Evolutionary conservation across 2,113 vertebrate genomes (phyloP), one percentile per base, ranked within the genome.

Genomic region (Crotalus horridus): DNA sequence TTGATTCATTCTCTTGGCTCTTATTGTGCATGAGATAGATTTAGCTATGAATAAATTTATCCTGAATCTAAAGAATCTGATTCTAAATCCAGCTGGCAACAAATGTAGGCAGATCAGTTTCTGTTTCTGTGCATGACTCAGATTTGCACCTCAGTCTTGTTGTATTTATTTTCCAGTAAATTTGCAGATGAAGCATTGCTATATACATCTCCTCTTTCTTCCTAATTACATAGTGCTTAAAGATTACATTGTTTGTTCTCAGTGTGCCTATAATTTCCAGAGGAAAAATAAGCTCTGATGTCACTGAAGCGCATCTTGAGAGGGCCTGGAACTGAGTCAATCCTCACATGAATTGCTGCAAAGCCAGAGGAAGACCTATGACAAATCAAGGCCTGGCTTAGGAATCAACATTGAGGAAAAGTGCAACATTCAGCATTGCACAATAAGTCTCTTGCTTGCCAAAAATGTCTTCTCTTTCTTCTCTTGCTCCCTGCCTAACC

Each of bases 261-360:
- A 91, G 24, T 90, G 90, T 43, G 61, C 2, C 88, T 91, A 90
- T 51, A 93, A 87, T 89, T 92, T 23, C 0, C 6, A 29, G 15
- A 85, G 4, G 5, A 91, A 94, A 95, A 93, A 91, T 1, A 64
- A 54, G 13, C 1, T 95, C 91, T 95, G 55, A 92, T 33, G 3
- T 53, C 46, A 59, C 21, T 5, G 29, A 23, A 92, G 43, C 56
- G 43, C 7, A 56, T 4, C 61, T 15, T 59, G 8, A 87, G 21
- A 5, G 5, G 64, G 53, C 59, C 33, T 93, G 17, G 89, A 13
- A 4, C 15, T 85, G 11, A 89, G 90, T 91, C 12, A 88, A 48
- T 89, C 59, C 10, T 87, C 54, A 58, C n/a, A 20, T 81, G 0
- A 23, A 4, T 43, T 58, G n/a, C 13, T 55, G 1, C 39, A 94